phyloP scores from a whole-genome alignment of 2,113 vertebrate species.

The Nibea coibor region DNA sequence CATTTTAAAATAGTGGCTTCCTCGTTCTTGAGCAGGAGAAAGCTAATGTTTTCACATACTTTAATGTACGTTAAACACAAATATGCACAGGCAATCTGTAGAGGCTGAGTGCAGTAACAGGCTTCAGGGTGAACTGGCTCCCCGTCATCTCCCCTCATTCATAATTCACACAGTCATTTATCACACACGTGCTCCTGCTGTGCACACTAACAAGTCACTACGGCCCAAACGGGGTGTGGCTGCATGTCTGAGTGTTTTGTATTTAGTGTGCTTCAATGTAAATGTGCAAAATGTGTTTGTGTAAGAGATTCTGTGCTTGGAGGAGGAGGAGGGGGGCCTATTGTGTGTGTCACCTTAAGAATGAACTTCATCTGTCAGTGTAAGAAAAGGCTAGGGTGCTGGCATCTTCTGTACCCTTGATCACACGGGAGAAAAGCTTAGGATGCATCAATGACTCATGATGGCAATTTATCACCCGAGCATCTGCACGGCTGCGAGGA shows the following conservation, averaged over 20 bases:
- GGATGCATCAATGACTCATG: conserved; percentile 63
- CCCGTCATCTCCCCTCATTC: conserved; percentile 71
- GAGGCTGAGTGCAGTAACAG: conserved; percentile 27
- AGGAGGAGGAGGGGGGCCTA: conserved; percentile 6
- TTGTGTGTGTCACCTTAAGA: conserved; percentile 39
- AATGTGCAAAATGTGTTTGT: conserved; percentile 34
- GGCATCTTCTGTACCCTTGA: conserved; percentile 66
- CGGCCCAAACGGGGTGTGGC: conserved; percentile 39
- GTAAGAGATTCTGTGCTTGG: background rate
- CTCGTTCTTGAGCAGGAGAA: background rate
- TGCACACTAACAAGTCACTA: conserved; percentile 54
- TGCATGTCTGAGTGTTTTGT: conserved; percentile 42
- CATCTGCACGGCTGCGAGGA: conserved; percentile 11
- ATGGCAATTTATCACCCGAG: conserved; percentile 61
- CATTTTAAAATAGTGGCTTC: conserved; percentile 21
- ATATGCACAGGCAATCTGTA: conserved; percentile 6
- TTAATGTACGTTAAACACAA: background rate
- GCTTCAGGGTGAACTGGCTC: conserved; percentile 44
- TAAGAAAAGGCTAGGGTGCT: conserved; percentile 46
- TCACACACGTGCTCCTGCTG: conserved; percentile 54
- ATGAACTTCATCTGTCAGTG: conserved; percentile 58
- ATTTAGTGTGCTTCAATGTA: conserved; percentile 8
- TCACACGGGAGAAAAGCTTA: conserved; percentile 63
- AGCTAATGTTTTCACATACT: background rate
- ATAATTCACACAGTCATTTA: conserved; percentile 77